These are phyloP conservation scores for Sorex fumeus DNA, from an alignment of 2,113 vertebrate genomes.

Conservation along the genomic window DNA sequence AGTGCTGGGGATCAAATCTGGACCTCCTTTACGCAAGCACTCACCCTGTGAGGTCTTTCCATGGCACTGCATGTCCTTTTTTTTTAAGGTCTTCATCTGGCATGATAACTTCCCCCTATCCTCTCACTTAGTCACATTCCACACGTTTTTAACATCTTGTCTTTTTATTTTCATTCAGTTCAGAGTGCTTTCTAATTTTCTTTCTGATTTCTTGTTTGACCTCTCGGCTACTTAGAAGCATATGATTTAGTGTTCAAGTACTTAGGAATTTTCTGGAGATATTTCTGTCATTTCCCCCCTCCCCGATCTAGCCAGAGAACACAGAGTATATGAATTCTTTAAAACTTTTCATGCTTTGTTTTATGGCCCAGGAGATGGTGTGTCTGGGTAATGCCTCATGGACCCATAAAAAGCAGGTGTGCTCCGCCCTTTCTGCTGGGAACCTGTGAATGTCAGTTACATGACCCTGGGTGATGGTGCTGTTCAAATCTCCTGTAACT, in stretches of 20 bases:
- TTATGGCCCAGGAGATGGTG: neutral
- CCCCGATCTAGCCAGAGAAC: constrained; percentile 51
- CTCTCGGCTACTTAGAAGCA: constrained; percentile 31
- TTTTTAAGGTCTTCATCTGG: neutral
- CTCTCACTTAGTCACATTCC: neutral
- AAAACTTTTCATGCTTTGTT: constrained; percentile 23
- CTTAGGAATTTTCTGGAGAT: constrained; percentile 51
- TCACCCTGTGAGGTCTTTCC: too few relatives aligned
- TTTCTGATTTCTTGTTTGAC: constrained; percentile 57
- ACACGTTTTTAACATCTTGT: neutral
- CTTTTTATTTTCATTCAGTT: constrained; percentile 63
- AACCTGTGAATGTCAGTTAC: neutral
- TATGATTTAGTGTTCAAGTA: constrained; percentile 52
- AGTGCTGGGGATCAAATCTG: too few relatives aligned
- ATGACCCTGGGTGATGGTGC: neutral
- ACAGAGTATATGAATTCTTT: constrained; percentile 34
- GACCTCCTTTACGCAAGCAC: too few relatives aligned
- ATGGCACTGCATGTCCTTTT: neutral
- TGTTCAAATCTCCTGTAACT: neutral
- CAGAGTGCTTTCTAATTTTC: constrained; percentile 46
- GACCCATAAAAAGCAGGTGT: neutral
- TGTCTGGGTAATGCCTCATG: neutral
- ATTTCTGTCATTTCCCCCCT: constrained; percentile 28
- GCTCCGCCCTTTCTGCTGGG: neutral
- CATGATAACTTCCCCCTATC: constrained; percentile 7